Base-by-base conservation (phyloP, 2,797 vertebrate species). In the Chelon labrosus region DNA sequence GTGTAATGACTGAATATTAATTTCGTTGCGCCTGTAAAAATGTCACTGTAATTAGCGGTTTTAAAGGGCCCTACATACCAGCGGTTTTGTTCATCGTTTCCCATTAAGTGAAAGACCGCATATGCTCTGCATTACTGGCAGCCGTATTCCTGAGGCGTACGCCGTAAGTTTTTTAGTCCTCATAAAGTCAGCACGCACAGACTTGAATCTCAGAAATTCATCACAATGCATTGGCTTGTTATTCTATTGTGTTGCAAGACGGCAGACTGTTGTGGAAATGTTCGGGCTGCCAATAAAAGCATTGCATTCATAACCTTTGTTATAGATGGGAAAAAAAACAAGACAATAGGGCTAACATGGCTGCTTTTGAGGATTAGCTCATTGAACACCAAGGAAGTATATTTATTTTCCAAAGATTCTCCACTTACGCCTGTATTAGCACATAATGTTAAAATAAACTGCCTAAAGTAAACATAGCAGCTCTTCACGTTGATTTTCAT, bases 121-220 rank as follows among this genome's bases (percentile, higher is more conserved):
- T n/a, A 25, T 66, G 71, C 41, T 73, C 70, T 10, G 47, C 13
- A 67, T 79, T 61, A 75, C 19, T 65, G 27, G 47, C 17, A 75
- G 62, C 10, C 16, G 27, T 57, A 68, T 75, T 63, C 51, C 7
- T 10, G 16, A 54, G 13, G 37, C 20, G 35, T 27, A 60, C 17
- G 1, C 12, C 42, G 60, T 35, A 16, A 17, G 22, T 51, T 59
- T 63, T 66, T 63, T 41, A 42, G 46, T 60, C 20, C 0, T 49
- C 57, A 8, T 25, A 27, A 52, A 13, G 5, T 46, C 44, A 53
- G 51, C 25, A 54, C 47, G 54, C 51, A 64, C 7, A 17, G 52
- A 54, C 67, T 49, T 62, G 50, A 44, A 42, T 51, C 46, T n/a
- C 16, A 46, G 39, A 53, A 56, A 58, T 61, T 1, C 54, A 55